Percentiles rank a stretch among this genome's conserved stretches.
phyloP scores from a whole-genome alignment of 1,140 invertebrate species.

The Phymastichus coffea region DNA sequence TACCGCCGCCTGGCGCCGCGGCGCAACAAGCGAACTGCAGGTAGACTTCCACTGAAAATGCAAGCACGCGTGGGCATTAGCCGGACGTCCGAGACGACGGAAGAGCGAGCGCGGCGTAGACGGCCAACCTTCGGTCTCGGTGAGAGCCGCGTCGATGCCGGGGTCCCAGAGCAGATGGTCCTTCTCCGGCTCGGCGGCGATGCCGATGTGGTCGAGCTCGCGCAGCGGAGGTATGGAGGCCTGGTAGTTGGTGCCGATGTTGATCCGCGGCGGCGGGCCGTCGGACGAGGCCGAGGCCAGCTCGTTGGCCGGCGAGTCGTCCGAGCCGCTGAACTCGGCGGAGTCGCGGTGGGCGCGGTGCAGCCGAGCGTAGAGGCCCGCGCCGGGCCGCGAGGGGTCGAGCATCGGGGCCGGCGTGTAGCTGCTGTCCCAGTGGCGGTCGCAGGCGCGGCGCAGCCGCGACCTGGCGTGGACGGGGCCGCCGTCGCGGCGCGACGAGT shows the following conservation, averaged over 20 bases:
- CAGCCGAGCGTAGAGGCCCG: conserved; percentile 75
- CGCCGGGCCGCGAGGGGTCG: conserved; percentile 82
- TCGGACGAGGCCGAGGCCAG: no score
- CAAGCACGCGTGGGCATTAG: conserved; percentile 5
- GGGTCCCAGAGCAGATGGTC: conserved; percentile 88
- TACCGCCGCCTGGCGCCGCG: conserved; percentile 84
- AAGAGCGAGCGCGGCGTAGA: no score
- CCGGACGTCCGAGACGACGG: background rate
- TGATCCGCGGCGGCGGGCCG: conserved; percentile 69
- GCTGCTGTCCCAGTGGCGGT: conserved; percentile 63
- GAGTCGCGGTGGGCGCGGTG: conserved; percentile 52
- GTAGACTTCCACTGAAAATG: conserved; percentile 77
- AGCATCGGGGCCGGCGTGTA: conserved; percentile 93
- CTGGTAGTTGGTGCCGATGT: conserved; percentile 88
- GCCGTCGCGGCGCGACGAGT: conserved; percentile 52
- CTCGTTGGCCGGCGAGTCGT: conserved; percentile 54
- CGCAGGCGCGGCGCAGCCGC: conserved; percentile 58
- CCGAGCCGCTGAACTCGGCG: conserved; percentile 52
- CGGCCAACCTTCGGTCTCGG: conserved; percentile 79
- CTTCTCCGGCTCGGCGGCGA: conserved; percentile 45
- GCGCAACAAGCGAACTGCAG: conserved; percentile 92
- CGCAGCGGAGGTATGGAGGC: conserved; percentile 71
- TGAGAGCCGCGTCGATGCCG: conserved; percentile 68
- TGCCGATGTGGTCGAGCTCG: conserved; percentile 43
- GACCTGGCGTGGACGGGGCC: conserved; percentile 57